A percentile compares a stretch with the other conserved stretches of the same genome.
These are phyloP conservation scores for Ctena decussata DNA, from an alignment of 2,888 invertebrate genomes.

Conservation along the genomic window DNA sequence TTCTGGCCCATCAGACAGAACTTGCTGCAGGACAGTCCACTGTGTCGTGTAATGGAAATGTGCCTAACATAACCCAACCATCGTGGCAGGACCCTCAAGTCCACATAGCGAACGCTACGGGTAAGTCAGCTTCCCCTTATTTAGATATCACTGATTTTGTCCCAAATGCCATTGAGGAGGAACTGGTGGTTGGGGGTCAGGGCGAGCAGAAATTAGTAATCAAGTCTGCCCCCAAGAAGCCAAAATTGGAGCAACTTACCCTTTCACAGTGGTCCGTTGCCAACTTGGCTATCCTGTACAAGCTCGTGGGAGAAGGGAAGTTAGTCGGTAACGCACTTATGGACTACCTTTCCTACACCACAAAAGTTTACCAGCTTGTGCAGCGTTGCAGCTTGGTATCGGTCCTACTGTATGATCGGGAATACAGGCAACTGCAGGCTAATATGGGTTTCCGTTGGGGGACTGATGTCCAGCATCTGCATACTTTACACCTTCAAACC, in stretches of 20 bases:
- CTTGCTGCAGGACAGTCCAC: neutral
- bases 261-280: slow-evolving; percentile 12
- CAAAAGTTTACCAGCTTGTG: slow-evolving; percentile 9
- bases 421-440: slow-evolving; percentile 16
- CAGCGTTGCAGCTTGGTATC: neutral
- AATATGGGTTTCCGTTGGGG: slow-evolving; percentile 31
- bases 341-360: slow-evolving; percentile 6
- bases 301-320: neutral
- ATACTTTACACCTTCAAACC: slow-evolving; percentile 9
- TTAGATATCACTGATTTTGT: slow-evolving; percentile 12
- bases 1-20: neutral
- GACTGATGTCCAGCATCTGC: slow-evolving; percentile 23
- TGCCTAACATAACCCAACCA: neutral
- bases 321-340: neutral
- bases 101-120: neutral
- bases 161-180: neutral
- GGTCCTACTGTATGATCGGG: neutral
- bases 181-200: neutral
- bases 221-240: neutral
- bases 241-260: neutral
- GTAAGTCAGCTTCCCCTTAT: neutral
- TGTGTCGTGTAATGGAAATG: too few relatives aligned
- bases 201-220: neutral
- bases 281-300: slow-evolving; percentile 1
- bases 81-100: slow-evolving; percentile 19